Evolutionary conservation across 2,888 invertebrate genomes (phyloP).

Genomic region (Andrena haemorrhoa): DNA sequence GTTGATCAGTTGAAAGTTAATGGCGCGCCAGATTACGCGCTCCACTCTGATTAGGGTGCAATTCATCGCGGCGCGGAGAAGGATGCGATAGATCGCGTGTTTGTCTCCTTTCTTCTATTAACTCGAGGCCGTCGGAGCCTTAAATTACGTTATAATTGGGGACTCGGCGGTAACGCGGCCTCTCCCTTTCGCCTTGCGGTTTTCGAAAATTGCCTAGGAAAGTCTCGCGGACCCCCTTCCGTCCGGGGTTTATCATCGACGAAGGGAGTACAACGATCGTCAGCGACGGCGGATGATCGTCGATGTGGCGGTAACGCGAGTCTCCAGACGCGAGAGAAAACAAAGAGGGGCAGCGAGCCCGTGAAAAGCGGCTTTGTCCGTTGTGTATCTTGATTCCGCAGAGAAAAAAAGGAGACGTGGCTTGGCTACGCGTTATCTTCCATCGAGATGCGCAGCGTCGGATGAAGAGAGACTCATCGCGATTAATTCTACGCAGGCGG

Average conservation of each 20-base stretch:
- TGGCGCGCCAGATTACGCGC: constrained; percentile 28
- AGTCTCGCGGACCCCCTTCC: constrained; percentile 59
- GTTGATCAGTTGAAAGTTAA: constrained; percentile 51
- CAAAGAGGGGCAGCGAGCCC: constrained; percentile 21
- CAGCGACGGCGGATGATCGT: constrained; percentile 30
- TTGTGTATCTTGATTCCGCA: constrained; percentile 40
- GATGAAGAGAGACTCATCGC: constrained; percentile 58
- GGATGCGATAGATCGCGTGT: constrained; percentile 48
- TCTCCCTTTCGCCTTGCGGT: constrained; percentile 38
- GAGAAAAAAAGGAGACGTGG: constrained; percentile 15
- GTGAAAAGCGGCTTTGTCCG: constrained; percentile 56
- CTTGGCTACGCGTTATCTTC: constrained; percentile 43
- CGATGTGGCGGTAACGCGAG: constrained; percentile 44
- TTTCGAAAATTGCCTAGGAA: constrained; percentile 60
- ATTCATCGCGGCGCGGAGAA: constrained; percentile 37
- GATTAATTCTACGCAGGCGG: constrained; percentile 58
- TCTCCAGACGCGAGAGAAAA: constrained; percentile 22
- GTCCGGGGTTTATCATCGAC: constrained; percentile 33
- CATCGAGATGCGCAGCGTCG: constrained; percentile 40
- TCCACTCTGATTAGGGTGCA: constrained; percentile 43
- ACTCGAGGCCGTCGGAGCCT: constrained; percentile 48
- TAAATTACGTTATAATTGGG: constrained; percentile 67
- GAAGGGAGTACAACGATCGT: constrained; percentile 52
- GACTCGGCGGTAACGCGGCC: constrained; percentile 30
- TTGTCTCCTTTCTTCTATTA: constrained; percentile 67